Base-by-base conservation (phyloP, 1,140 invertebrate species). In the Solen grandis region DNA sequence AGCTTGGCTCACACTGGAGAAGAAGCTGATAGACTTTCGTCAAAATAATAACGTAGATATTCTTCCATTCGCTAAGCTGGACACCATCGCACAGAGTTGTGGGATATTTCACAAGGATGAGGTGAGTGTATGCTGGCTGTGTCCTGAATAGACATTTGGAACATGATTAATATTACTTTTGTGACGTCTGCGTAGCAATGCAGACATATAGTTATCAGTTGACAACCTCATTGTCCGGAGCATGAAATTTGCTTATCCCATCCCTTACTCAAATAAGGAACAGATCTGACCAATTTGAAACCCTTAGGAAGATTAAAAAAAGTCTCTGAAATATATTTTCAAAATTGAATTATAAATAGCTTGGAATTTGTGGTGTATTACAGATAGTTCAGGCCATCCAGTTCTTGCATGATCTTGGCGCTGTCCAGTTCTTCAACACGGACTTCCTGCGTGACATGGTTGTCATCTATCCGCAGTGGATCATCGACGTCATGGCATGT, bases 391-490 rank as follows among this genome's bases (percentile, higher is more conserved):
- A 92, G 60, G 88, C 90, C 0, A 81, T 92, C 0, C 86, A 88
- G 79, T 92, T 92, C 60, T 82, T 92, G 13, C 90, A 92, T 84
- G 89, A 92, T 66, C 83, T 92, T 5, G 91, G 91, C 16, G 90
- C 90, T 10, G 81, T 92, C 1, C 90, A 91, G 86, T 90, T 91
- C 82, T 92, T 92, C 81, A 86, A 90, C 78, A 91, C 88, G 25
- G 85, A 88, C 31, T 88, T 90, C 36, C 82, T 92, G 38, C 81
- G 86, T 41, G 76, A 85, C 22, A 79, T 89, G 31, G 87, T 92
- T 5, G 90, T 92, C n/a, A 91, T 92, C 16, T 83, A 90, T n/a
- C 90, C 91, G 14, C 91, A 92, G 87, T 92, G 91, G 90, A 91
- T 92, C 73, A 90, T 92, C 8, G 89, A 92, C 81, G 89, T 90